phyloP scores from a whole-genome alignment of 2,113 vertebrate genomes.

The Ailurus styani region DNA sequence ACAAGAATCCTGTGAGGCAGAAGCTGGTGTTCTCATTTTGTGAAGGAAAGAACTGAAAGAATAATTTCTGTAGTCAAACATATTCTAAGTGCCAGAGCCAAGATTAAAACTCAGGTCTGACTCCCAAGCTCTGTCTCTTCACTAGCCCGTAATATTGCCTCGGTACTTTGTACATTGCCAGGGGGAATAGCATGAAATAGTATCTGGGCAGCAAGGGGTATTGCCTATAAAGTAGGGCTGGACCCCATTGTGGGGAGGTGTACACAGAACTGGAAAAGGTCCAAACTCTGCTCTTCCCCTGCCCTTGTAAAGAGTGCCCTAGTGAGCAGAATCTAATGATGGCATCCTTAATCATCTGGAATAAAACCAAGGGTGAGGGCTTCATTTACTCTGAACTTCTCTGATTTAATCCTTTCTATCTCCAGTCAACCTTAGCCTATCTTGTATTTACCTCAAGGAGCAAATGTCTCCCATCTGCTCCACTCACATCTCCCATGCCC shows the following conservation, averaged over 20 bases:
- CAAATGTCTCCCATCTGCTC: not conserved
- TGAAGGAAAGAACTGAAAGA: not conserved
- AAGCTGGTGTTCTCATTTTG: not conserved
- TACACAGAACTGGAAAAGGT: not conserved
- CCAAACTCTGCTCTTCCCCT: not conserved
- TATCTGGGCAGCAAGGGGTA: not conserved
- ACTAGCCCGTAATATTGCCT: not conserved
- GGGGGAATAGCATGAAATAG: not conserved
- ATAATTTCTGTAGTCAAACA: not conserved
- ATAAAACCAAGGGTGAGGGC: not conserved
- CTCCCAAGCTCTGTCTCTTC: not conserved
- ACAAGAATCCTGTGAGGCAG: not conserved
- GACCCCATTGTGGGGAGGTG: not conserved
- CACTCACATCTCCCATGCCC: not conserved
- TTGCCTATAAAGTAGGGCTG: not conserved
- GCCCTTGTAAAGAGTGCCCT: not conserved
- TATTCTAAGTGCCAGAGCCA: not conserved
- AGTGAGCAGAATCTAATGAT: not conserved
- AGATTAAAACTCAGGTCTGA: not conserved
- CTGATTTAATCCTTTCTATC: not conserved
- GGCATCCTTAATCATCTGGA: not conserved
- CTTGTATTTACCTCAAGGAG: not conserved
- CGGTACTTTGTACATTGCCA: not conserved
- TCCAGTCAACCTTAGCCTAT: not conserved
- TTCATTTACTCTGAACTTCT: not conserved